A percentile compares a stretch with the other conserved stretches of the same genome.
Conservation (phyloP, 1,140 invertebrate genomes). For the Leguminivora glycinivorella region DNA sequence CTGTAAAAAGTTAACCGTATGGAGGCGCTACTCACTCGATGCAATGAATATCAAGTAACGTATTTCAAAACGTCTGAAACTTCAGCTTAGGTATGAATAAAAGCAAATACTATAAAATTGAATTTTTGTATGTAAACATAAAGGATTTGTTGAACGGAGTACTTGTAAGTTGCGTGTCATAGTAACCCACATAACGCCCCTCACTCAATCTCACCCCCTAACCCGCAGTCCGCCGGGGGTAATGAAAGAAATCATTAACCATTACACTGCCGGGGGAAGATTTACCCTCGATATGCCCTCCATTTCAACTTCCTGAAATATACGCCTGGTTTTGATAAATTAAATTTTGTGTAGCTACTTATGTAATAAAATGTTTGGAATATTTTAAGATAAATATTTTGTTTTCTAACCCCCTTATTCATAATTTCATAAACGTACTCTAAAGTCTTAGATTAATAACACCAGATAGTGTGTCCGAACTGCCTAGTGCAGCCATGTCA, state of each 20-base stretch:
- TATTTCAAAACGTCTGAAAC: too few relatives aligned
- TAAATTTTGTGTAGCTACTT: background rate
- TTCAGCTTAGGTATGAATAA: too few relatives aligned
- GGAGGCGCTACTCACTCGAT: too few relatives aligned
- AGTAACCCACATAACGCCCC: slow-evolving; percentile 24
- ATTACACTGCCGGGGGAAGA: slow-evolving; percentile 15
- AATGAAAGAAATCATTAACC: slow-evolving; percentile 27
- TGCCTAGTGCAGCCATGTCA: too few relatives aligned
- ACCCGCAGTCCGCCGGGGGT: background rate
- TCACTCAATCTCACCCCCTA: slow-evolving; percentile 14
- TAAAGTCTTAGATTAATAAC: too few relatives aligned
- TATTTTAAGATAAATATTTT: too few relatives aligned
- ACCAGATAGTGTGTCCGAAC: too few relatives aligned
- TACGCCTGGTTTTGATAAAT: background rate
- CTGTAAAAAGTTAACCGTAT: too few relatives aligned
- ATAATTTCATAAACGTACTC: too few relatives aligned
- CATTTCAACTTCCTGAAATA: background rate
- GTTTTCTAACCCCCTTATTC: too few relatives aligned
- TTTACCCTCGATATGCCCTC: slow-evolving; percentile 17
- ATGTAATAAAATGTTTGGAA: too few relatives aligned
- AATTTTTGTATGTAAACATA: background rate
- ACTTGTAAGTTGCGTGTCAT: slow-evolving; percentile 1
- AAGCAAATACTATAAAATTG: background rate
- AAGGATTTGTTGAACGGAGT: background rate
- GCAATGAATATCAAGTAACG: too few relatives aligned